Evolutionary conservation across 2,888 invertebrate species (phyloP), one percentile per base, ranked within the genome.

Genomic region (Ischnura elegans): DNA sequence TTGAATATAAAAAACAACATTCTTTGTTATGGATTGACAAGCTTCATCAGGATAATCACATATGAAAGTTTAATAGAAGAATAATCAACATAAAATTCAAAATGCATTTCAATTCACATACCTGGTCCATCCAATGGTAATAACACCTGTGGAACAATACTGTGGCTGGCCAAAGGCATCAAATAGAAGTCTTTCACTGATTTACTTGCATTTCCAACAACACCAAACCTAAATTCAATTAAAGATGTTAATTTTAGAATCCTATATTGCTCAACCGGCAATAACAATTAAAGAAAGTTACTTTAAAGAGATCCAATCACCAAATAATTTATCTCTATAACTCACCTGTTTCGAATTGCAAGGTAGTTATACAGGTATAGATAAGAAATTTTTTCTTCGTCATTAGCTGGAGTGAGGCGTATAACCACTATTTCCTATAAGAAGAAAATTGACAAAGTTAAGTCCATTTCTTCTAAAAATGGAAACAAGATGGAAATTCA

Each of bases 111-210:
- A n/a, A 93, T 51, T 8, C 47, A 16, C 61, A 94, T 95, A 96
- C 98, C 98, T 42, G 98, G 97, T 19, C 97, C 98, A 94, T 97
- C 97, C 16, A 97, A 96, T 0, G 98, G 97, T 87, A 97, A 96
- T 46, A 98, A 95, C 55, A 97, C 97, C 51, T 97, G 96, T 4
- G 97, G 99, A 95, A 98, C 97, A 90, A 97, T 97, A 95, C 97
- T 97, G 95, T 97, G 97, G 94, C 97, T 97, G 0, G 98, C 97
- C 94, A 99, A 96, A 0, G 99, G 99, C 95, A 99, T 97, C 94
- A 99, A 97, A 96, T 99, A 99, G 96, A 99, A 98, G 96, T 99
- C 99, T 96, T 99, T 99, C 93, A 99, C 98, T 94, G 97, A 97
- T 93, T 97, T 97, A 86, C 94, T 94, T 10, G 97, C 96, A 94